These are phyloP conservation scores for Cardiocondyla obscurior DNA, from an alignment of 1,140 invertebrate species.

Conservation along the genomic window DNA sequence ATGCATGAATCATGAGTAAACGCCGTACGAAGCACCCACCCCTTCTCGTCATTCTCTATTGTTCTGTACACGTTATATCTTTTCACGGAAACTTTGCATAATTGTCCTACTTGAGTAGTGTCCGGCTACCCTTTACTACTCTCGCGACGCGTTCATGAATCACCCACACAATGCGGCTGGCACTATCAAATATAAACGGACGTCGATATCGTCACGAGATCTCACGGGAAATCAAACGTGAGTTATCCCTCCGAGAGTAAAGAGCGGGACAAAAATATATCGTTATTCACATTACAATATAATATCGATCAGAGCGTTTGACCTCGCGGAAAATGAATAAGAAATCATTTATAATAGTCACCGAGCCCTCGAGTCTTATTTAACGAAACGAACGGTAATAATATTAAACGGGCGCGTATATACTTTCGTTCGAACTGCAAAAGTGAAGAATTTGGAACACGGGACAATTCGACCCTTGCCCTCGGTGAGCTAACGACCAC, in stretches of 20 bases:
- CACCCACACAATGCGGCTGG: conserved; percentile 26
- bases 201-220: not conserved
- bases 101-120: conserved; percentile 6
- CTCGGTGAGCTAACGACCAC: not conserved
- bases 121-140: conserved; percentile 18
- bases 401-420: not conserved
- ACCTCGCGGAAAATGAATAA: not conserved
- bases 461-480: not conserved
- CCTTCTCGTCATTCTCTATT: conserved; percentile 34
- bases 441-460: not conserved
- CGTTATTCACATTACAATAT: not conserved
- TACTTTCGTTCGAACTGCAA: not conserved
- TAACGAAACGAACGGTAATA: not conserved
- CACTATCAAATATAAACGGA: not conserved
- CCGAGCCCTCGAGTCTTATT: not conserved
- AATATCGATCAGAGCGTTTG: not conserved
- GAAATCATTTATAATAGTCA: not conserved
- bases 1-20: conserved; percentile 14
- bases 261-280: not conserved
- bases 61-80: conserved; percentile 37
- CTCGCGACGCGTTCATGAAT: conserved; percentile 51
- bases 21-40: not conserved
- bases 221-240: not conserved
- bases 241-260: not conserved
- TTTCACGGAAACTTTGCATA: conserved; percentile 50